Evolutionary conservation across 2,888 invertebrate genomes (phyloP).

Genomic region (Rhingia rostrata): DNA sequence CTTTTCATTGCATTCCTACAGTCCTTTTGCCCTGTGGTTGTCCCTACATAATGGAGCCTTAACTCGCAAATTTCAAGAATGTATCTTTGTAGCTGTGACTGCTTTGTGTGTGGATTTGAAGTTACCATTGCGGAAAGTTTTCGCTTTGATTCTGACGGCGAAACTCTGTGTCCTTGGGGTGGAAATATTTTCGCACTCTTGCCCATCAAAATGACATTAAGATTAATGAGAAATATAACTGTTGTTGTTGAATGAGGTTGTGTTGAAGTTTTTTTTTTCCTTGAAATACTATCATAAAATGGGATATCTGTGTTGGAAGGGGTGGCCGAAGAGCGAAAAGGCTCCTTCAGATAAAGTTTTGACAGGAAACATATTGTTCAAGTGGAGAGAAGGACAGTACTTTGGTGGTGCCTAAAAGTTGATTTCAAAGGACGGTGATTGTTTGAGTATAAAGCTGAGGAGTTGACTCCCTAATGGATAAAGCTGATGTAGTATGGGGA

Average conservation of each 20-base stretch:
- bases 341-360: no score
- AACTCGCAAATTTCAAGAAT: conserved; percentile 19
- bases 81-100: not conserved
- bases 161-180: conserved; percentile 13
- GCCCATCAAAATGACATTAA: conserved; percentile 20
- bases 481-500: no score
- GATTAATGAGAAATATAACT: conserved; percentile 43
- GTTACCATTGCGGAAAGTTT: conserved; percentile 38
- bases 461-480: no score
- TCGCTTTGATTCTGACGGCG: conserved; percentile 18
- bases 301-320: not conserved
- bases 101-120: conserved; percentile 19
- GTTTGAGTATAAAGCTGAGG: no score
- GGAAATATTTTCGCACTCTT: conserved; percentile 8
- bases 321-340: no score
- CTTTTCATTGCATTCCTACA: not conserved
- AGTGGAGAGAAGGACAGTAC: no score
- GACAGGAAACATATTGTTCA: no score
- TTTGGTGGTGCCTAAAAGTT: no score
- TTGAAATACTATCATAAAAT: not conserved
- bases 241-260: conserved; percentile 4
- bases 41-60: conserved; percentile 36
- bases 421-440: no score
- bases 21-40: conserved; percentile 19
- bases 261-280: conserved; percentile 6